phyloP scores from a whole-genome alignment of 2,888 invertebrate species.

The Neoascia interrupta region DNA sequence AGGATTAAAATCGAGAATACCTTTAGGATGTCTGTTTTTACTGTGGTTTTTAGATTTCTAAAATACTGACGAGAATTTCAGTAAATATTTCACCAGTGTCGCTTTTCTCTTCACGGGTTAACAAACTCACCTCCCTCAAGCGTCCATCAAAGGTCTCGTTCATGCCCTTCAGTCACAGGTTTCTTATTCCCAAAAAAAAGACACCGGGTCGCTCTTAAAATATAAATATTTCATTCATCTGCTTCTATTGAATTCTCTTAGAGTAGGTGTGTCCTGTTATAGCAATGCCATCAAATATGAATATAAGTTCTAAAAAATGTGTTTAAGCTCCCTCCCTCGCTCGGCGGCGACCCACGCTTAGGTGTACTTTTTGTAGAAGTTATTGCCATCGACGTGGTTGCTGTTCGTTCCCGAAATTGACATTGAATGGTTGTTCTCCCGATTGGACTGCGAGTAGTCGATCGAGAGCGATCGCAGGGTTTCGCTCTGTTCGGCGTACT shows the following conservation, averaged over 20 bases:
- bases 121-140: too few species aligned
- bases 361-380: conserved; percentile 63
- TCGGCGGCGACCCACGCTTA: conserved; percentile 36
- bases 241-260: conserved; percentile 52
- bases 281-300: conserved; percentile 49
- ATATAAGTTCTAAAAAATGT: conserved; percentile 29
- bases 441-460: conserved; percentile 41
- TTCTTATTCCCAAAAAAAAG: background rate
- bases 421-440: conserved; percentile 41
- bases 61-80: too few species aligned
- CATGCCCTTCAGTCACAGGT: too few species aligned
- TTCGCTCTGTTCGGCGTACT: conserved; percentile 42
- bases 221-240: conserved; percentile 63
- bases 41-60: too few species aligned
- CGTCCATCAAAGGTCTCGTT: too few species aligned
- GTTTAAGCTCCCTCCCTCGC: conserved; percentile 25
- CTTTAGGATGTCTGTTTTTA: too few species aligned
- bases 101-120: too few species aligned
- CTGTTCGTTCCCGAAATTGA: conserved; percentile 54
- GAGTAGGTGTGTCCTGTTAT: conserved; percentile 34
- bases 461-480: conserved; percentile 50
- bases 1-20: too few species aligned
- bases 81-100: too few species aligned
- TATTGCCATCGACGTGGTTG: conserved; percentile 34
- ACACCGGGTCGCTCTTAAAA: background rate